A percentile compares a stretch with the other conserved stretches of the same genome.
These are phyloP conservation scores for Euura lappo DNA, from an alignment of 1,140 invertebrate species.

Conservation along the genomic window DNA sequence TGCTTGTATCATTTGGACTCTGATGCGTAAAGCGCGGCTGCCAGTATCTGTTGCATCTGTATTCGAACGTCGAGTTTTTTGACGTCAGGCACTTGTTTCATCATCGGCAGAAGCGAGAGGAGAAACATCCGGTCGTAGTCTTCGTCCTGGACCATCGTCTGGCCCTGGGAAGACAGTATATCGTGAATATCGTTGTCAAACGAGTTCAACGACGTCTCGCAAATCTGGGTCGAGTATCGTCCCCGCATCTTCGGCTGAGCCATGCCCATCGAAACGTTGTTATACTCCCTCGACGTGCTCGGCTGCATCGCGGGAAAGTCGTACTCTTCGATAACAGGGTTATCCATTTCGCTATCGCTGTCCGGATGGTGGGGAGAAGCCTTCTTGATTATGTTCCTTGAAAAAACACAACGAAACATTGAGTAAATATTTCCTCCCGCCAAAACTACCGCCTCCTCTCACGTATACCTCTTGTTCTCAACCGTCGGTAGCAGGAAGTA, in stretches of 20 bases:
- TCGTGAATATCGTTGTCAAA: slow-evolving; percentile 50
- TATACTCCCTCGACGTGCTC: slow-evolving; percentile 37
- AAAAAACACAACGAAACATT: not conserved
- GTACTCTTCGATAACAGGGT: slow-evolving; percentile 48
- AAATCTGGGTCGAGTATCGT: slow-evolving; percentile 45
- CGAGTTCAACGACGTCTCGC: slow-evolving; percentile 45
- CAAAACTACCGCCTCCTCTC: not conserved
- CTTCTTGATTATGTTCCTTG: not conserved
- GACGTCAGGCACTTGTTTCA: slow-evolving; percentile 50
- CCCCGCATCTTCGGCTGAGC: slow-evolving; percentile 28
- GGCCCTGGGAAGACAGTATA: slow-evolving; percentile 44
- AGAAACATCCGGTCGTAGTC: slow-evolving; percentile 58
- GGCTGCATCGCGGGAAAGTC: slow-evolving; percentile 38
- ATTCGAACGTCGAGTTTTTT: slow-evolving; percentile 54
- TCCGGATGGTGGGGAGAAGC: slow-evolving; percentile 17
- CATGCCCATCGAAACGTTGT: slow-evolving; percentile 35
- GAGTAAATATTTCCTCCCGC: not conserved
- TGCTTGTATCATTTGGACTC: not conserved
- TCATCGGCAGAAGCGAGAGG: slow-evolving; percentile 48
- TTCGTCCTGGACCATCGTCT: slow-evolving; percentile 39
- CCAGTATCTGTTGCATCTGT: slow-evolving; percentile 54
- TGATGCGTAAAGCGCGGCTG: slow-evolving; percentile 40
- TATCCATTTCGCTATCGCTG: slow-evolving; percentile 43
- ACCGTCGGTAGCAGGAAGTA: slow-evolving; percentile 48
- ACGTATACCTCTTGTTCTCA: slow-evolving; percentile 45